Evolutionary conservation across 53 echinoderm and acorn worm genomes (phyloP).

Genomic region (Crossaster papposus): DNA sequence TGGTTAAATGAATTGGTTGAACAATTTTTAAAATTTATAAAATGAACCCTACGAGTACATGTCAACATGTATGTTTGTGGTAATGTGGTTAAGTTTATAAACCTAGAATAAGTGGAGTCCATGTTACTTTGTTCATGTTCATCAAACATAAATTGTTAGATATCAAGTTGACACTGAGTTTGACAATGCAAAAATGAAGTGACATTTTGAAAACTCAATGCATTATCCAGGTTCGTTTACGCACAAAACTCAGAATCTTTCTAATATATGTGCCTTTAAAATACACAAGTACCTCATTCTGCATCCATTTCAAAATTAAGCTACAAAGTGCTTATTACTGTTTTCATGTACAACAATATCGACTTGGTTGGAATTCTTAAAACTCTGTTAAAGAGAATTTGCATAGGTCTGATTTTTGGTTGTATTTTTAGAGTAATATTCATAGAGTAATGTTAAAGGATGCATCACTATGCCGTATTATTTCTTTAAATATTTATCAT

Average conservation of each 20-base stretch:
- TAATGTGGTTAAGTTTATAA: background rate
- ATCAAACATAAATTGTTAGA: background rate
- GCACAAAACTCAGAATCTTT: background rate
- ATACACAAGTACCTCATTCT: constrained; percentile 8
- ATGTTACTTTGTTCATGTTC: background rate
- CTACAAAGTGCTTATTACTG: background rate
- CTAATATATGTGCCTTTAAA: constrained; percentile 22
- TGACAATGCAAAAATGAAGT: background rate
- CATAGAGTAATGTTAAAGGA: background rate
- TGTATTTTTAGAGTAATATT: background rate
- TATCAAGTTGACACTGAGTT: background rate
- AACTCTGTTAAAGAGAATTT: background rate
- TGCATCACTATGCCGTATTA: background rate
- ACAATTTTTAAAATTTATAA: background rate
- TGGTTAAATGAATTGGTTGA: too few relatives aligned
- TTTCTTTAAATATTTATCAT: background rate
- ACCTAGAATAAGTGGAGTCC: background rate
- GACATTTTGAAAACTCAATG: background rate
- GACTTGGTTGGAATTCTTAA: background rate
- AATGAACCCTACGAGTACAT: background rate
- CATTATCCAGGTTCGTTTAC: background rate
- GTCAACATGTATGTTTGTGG: background rate
- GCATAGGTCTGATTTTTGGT: background rate
- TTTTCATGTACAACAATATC: background rate
- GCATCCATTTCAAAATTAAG: background rate